Base-by-base conservation (phyloP, 1,140 invertebrate species). In the Zelostemma sp. region DNA sequence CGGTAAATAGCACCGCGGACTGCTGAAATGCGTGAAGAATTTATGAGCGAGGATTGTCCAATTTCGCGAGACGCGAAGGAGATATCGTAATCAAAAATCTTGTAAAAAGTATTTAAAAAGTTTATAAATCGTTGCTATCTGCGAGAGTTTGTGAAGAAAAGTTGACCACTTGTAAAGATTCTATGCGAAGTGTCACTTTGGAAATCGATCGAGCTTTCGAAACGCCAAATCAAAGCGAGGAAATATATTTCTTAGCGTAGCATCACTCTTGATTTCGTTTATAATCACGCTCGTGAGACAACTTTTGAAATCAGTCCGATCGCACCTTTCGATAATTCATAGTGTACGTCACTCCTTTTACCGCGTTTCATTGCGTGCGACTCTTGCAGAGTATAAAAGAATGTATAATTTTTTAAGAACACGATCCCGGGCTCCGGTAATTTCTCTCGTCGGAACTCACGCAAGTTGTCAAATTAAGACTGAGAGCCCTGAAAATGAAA, bases 1-100 rank as follows among this genome's bases (percentile, higher is more conserved):
- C 62, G 55, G 61, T 28, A 50, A 50, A 61, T 25, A 46, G 35
- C 18, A 5, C 16, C 48, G 14, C 43, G 12, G 21, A 25, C 19
- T 14, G 21, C 19, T 48, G 21, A 31, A 43, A 43, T 17, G 14
- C 16, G 16, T 17, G 40, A 25, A 1, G 28, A 28, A 28, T 48
- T 31, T 48, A 14, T 14, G 8, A 12, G 8, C 14, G 15, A 9
- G 12, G 16, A 28, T 25, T 48, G 6, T 48, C 25, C 21, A 48
- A 48, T 31, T 48, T 21, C 28, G 6, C 14, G 14, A 16, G 18
- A 35, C 3, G 56, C 53, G 50, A 1, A 54, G 40, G 25, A 16
- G 28, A 46, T 31, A 53, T 63, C 50, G 53, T 48, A 54, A 62
- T 62, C 59, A 63, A 49, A 63, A n/a, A n/a, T n/a, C n/a, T n/a